These are phyloP conservation scores for Andrena hattorfiana DNA, from an alignment of 2,888 invertebrate genomes.

Conservation along the genomic window DNA sequence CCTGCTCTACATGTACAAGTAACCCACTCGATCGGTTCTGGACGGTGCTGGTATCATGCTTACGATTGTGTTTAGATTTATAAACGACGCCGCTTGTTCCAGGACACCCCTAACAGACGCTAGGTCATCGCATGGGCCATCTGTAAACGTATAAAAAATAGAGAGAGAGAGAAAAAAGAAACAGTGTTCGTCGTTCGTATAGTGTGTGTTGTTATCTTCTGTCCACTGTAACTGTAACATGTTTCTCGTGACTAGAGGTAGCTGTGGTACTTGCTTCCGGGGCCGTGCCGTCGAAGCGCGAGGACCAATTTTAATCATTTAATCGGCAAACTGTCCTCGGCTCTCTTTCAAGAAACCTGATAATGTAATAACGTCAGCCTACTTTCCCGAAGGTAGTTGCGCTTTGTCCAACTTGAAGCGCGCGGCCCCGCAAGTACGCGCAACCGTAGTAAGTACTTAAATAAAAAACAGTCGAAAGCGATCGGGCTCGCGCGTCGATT, in stretches of 20 bases:
- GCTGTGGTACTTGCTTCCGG: slow-evolving; percentile 25
- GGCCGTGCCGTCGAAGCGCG: slow-evolving; percentile 14
- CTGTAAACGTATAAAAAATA: slow-evolving; percentile 54
- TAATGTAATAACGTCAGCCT: too few species aligned
- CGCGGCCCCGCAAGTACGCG: slow-evolving; percentile 32
- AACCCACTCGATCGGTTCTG: slow-evolving; percentile 8
- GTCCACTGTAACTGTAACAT: slow-evolving; percentile 54
- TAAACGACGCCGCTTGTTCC: slow-evolving; percentile 63
- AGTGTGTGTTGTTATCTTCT: slow-evolving; percentile 57
- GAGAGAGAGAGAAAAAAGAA: slow-evolving; percentile 9
- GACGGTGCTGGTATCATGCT: slow-evolving; percentile 19
- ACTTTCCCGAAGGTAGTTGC: background rate
- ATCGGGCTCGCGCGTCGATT: slow-evolving; percentile 27
- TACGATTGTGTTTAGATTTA: slow-evolving; percentile 66
- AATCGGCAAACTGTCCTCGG: background rate
- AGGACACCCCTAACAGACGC: slow-evolving; percentile 64
- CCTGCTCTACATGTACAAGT: slow-evolving; percentile 79
- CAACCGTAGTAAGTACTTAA: slow-evolving; percentile 36
- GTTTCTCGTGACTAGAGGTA: slow-evolving; percentile 46
- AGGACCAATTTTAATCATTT: background rate
- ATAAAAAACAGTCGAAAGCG: background rate
- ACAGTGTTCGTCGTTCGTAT: slow-evolving; percentile 63
- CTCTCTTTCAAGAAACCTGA: too few species aligned
- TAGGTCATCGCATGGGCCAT: slow-evolving; percentile 63
- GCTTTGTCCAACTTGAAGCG: background rate